Evolutionary conservation across 2,888 invertebrate genomes (phyloP).

Genomic region (Eilema depressum): DNA sequence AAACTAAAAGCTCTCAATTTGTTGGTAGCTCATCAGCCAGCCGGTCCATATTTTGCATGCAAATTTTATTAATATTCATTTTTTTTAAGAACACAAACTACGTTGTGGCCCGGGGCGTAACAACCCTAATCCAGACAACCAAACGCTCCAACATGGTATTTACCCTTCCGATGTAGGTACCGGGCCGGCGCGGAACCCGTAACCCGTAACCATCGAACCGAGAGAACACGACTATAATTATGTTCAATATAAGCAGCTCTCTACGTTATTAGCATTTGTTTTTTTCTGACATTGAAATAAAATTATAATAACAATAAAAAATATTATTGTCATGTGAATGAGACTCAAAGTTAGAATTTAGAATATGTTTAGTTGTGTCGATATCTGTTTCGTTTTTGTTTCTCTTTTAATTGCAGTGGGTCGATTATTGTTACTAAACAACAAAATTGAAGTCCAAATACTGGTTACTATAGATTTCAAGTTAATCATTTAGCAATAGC

Average conservation of each 20-base stretch:
- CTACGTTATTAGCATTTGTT: conserved; percentile 62
- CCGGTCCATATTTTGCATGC: conserved; percentile 28
- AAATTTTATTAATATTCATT: conserved; percentile 32
- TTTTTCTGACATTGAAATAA: conserved; percentile 63
- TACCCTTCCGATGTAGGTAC: conserved; percentile 35
- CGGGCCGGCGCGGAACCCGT: conserved; percentile 52
- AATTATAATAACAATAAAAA: conserved; percentile 68
- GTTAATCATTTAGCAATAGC: no score
- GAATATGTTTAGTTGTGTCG: background rate
- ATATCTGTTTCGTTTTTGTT: background rate
- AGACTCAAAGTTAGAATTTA: conserved; percentile 34
- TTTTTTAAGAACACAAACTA: conserved; percentile 22
- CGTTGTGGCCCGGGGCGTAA: conserved; percentile 24
- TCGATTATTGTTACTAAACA: no score
- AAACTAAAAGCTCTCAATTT: background rate
- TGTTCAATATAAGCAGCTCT: conserved; percentile 67
- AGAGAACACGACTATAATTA: conserved; percentile 68
- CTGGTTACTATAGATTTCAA: no score
- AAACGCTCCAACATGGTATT: conserved; percentile 47
- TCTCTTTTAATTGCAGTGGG: background rate
- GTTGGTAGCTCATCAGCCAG: background rate
- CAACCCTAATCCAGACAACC: conserved; percentile 40
- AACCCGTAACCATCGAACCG: conserved; percentile 63
- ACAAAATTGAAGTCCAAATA: no score
- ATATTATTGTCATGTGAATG: conserved; percentile 56